Evolutionary conservation across 2,888 invertebrate species (phyloP).

Genomic region (Pantelozetes paolii): DNA sequence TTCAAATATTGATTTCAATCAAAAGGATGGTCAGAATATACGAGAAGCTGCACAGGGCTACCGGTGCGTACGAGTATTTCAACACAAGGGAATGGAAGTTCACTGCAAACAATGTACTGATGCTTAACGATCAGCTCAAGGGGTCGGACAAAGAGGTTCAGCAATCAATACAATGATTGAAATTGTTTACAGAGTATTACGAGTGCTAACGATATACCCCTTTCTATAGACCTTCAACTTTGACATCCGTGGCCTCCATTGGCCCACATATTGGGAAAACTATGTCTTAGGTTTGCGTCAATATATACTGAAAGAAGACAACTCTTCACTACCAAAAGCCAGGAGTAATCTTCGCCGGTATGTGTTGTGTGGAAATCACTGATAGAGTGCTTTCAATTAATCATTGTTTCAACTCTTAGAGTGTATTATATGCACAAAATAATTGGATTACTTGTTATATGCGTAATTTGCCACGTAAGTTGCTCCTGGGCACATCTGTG

Average conservation of each 20-base stretch:
- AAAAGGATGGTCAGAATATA: conserved; percentile 75
- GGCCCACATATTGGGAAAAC: conserved; percentile 53
- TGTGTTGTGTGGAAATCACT: no score
- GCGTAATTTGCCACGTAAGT: conserved; percentile 44
- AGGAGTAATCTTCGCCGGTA: conserved; percentile 47
- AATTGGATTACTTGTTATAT: conserved; percentile 43
- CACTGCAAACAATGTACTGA: conserved; percentile 61
- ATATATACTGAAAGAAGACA: conserved; percentile 48
- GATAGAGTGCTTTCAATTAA: not conserved
- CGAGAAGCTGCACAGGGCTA: conserved; percentile 71
- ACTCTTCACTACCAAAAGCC: conserved; percentile 45
- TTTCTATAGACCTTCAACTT: conserved; percentile 68
- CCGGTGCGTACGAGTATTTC: conserved; percentile 75
- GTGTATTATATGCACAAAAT: conserved; percentile 45
- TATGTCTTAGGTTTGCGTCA: conserved; percentile 50
- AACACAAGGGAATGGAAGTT: conserved; percentile 80
- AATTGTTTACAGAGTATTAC: no score
- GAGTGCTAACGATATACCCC: no score
- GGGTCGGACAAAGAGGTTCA: conserved; percentile 55
- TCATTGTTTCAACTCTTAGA: conserved; percentile 32
- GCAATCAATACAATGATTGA: not conserved
- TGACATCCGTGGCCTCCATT: conserved; percentile 60
- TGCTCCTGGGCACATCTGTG: conserved; percentile 45
- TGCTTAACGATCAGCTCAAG: conserved; percentile 59
- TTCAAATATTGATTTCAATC: conserved; percentile 43